These are phyloP conservation scores for Leptodirus hochenwartii DNA, from an alignment of 2,888 invertebrate genomes.

Conservation along the genomic window DNA sequence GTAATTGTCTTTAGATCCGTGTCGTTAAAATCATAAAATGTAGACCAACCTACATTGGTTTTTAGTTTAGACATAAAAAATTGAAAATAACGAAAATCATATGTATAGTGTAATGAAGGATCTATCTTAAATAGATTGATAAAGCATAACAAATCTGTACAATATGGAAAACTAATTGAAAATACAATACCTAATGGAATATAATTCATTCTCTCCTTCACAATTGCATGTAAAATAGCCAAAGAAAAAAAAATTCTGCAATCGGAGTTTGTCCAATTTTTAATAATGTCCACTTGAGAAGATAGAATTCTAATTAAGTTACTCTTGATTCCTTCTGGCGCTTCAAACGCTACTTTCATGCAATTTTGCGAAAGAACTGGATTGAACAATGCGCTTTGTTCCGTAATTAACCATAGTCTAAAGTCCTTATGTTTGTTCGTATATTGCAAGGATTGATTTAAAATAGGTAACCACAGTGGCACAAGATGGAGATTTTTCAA, in stretches of 20 bases:
- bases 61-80: no score
- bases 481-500: constrained; percentile 68
- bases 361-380: constrained; percentile 57
- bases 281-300: constrained; percentile 38
- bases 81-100: no score
- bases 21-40: constrained; percentile 74
- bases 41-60: constrained; percentile 78
- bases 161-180: background rate
- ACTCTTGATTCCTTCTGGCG: constrained; percentile 72
- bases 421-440: constrained; percentile 8
- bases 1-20: constrained; percentile 61
- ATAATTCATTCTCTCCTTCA: constrained; percentile 80
- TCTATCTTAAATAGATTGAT: no score
- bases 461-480: constrained; percentile 45
- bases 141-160: background rate
- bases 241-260: constrained; percentile 48
- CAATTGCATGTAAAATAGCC: constrained; percentile 75
- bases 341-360: constrained; percentile 63
- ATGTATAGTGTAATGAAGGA: no score
- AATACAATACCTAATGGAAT: constrained; percentile 56
- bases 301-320: constrained; percentile 60
- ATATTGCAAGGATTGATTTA: constrained; percentile 45
- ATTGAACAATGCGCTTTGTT: constrained; percentile 60
- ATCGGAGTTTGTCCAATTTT: constrained; percentile 18
- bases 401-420: constrained; percentile 71